Evolutionary conservation across 2,113 vertebrate species (phyloP), one percentile per base, ranked within the genome.

Genomic region (Gobio gobio): DNA sequence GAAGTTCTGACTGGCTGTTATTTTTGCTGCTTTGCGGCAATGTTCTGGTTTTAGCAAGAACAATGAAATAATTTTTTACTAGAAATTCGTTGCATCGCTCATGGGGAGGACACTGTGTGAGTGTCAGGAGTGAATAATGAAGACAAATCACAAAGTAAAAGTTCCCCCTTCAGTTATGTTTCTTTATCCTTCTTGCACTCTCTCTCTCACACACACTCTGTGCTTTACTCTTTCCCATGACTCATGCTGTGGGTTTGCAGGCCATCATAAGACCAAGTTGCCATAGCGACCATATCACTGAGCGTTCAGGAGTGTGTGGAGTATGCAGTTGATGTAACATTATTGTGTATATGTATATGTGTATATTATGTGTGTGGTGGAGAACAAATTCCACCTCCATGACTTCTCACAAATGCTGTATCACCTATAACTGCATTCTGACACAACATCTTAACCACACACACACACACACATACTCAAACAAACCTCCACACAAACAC

Each of bases 231-330:
- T 81, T 72, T 63, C 5, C 56, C 29, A 56, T 82, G 63, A 85
- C 63, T 85, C 63, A 85, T 66, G 47, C 73, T 77, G 26, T 84
- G 74, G 79, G 79, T 33, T 81, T 81, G 26, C 63, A 81, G 61
- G 79, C 14, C 61, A 81, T 78, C 59, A 24, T 78, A 64, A 70
- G 47, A 64, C 29, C 64, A 20, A 10, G 74, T 85, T 73, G 64
- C 64, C 64, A 85, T 85, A 47, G 76, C 76, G 13, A 64, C 85
- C 73, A 61, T 47, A 56, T 45, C 56, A 78, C 75, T 78, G 12
- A 47, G 36, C 75, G 81, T 47, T 77, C 79, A n/a, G 43, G 81
- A 85, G 73, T 88, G 83, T 68, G 74, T 40, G 29, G 74, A 68
- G 64, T 47, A 36, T 72, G 76, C 51, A 33, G 83, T 40, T 47